Conservation (phyloP, 2,888 invertebrate genomes). For the Machimus atricapillus region DNA sequence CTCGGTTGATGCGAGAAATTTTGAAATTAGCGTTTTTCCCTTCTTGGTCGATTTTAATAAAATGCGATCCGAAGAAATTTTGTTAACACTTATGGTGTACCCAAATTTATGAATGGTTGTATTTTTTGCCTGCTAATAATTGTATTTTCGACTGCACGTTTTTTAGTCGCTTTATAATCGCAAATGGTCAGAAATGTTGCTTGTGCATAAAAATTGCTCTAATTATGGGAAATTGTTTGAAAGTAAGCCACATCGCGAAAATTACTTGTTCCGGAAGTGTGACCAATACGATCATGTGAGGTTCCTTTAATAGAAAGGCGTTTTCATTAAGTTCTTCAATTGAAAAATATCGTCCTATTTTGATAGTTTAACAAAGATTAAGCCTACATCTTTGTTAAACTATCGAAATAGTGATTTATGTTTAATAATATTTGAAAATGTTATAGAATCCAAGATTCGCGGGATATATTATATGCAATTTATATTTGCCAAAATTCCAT, state of each 20-base stretch:
- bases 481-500: too few relatives aligned
- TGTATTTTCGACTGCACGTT: not conserved
- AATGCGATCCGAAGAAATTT: not conserved
- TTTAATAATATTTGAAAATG: too few relatives aligned
- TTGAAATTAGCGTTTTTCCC: constrained; percentile 16
- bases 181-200: not conserved
- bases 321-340: not conserved
- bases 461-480: too few relatives aligned
- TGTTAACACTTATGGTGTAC: not conserved
- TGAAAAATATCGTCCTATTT: not conserved
- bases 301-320: not conserved
- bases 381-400: too few relatives aligned
- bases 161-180: not conserved
- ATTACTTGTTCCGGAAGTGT: not conserved
- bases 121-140: not conserved
- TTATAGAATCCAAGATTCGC: too few relatives aligned
- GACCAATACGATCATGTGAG: not conserved
- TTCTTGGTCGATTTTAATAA: constrained; percentile 6
- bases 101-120: not conserved
- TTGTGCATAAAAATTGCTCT: not conserved
- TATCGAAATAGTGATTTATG: too few relatives aligned
- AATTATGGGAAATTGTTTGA: not conserved
- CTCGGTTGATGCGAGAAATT: not conserved
- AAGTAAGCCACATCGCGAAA: not conserved
- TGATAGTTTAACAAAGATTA: too few relatives aligned